These are phyloP conservation scores for Eueremaeus valkanovi DNA, from an alignment of 2,888 invertebrate genomes.

Conservation along the genomic window DNA sequence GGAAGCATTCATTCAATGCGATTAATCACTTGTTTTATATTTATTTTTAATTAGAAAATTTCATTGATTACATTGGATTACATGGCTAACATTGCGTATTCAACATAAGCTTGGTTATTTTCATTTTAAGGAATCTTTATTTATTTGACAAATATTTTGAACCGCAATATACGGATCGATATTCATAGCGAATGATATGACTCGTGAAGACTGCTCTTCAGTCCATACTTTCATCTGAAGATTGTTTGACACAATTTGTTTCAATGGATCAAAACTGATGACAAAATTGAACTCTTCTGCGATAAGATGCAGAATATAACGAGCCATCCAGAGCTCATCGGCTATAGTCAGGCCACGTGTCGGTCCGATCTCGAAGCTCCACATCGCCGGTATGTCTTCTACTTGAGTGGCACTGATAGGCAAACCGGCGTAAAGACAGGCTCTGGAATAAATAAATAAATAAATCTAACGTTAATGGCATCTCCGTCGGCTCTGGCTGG, in stretches of 20 bases:
- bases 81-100: no score
- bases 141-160: neutral
- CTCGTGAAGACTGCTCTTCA: neutral
- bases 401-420: neutral
- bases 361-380: neutral
- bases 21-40: no score
- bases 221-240: neutral
- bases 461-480: no score
- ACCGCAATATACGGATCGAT: slow-evolving; percentile 3
- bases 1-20: no score
- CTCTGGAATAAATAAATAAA: neutral
- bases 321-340: slow-evolving; percentile 24
- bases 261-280: slow-evolving; percentile 2
- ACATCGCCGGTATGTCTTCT: neutral
- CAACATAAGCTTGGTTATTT: no score
- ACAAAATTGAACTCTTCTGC: slow-evolving; percentile 9
- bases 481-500: no score
- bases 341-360: neutral
- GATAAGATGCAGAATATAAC: neutral
- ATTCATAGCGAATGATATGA: neutral
- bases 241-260: no score
- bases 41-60: no score
- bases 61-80: no score
- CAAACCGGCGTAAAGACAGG: slow-evolving; percentile 23
- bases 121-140: no score